Evolutionary conservation across 2,797 vertebrate species (phyloP).

Genomic region (Cryptoblepharus egeriae): DNA sequence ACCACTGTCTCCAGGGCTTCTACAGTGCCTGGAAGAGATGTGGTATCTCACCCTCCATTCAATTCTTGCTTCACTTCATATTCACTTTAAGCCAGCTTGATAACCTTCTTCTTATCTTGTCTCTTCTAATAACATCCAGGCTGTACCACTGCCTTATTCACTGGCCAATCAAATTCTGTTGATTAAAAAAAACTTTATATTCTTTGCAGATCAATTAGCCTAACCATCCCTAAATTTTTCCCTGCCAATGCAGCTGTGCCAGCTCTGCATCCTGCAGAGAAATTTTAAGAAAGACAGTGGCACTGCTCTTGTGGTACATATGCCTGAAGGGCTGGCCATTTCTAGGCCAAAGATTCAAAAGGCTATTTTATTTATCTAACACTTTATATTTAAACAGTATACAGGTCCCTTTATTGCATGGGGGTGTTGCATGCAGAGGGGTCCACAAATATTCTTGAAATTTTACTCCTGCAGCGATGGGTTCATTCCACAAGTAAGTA

Average conservation of each 20-base stretch:
- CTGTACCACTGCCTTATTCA: constrained; percentile 3
- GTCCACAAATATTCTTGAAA: no score
- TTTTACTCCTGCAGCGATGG: no score
- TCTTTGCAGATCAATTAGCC: background rate
- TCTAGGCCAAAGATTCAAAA: background rate
- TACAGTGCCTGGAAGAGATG: background rate
- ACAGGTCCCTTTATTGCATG: background rate
- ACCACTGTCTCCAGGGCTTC: background rate
- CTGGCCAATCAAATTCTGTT: background rate
- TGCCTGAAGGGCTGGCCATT: background rate
- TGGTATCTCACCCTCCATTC: background rate
- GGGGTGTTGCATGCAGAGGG: no score
- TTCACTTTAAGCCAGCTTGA: background rate
- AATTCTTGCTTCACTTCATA: background rate
- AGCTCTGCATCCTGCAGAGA: no score
- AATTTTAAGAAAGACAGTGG: background rate
- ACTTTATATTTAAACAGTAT: no score
- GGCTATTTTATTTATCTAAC: background rate
- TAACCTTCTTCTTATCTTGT: background rate
- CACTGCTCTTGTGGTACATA: background rate
- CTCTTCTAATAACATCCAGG: background rate
- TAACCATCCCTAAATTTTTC: no score
- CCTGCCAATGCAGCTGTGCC: no score
- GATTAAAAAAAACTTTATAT: background rate
- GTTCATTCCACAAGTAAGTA: no score